Evolutionary conservation across 2,797 vertebrate species (phyloP).

Genomic region (Lacerta agilis): DNA sequence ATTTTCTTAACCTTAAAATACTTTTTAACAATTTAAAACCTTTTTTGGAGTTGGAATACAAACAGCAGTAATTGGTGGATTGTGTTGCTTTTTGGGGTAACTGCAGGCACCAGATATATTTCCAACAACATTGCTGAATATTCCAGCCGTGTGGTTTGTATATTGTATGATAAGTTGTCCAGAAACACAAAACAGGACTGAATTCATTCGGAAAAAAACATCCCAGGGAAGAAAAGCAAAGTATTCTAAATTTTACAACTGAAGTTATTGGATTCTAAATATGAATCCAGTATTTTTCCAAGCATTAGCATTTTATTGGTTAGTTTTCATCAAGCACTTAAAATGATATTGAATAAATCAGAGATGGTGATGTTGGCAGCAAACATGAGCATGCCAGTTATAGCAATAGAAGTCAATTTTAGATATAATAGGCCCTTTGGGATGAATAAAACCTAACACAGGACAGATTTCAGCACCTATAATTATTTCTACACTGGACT

Average conservation of each 20-base stretch:
- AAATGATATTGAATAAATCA: neutral
- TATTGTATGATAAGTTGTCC: slow-evolving; percentile 19
- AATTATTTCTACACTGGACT: neutral
- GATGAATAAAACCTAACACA: neutral
- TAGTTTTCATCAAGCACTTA: neutral
- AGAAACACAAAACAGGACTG: neutral
- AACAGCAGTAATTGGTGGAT: slow-evolving; percentile 18
- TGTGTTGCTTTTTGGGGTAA: slow-evolving; percentile 6
- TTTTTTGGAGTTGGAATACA: slow-evolving; percentile 9
- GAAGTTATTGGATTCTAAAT: slow-evolving; percentile 5
- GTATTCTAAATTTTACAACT: slow-evolving; percentile 1
- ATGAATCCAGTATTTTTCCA: neutral
- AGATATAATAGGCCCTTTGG: neutral
- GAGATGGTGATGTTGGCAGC: neutral
- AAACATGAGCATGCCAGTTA: neutral
- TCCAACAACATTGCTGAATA: slow-evolving; percentile 4
- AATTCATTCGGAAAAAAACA: neutral
- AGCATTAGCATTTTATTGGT: neutral
- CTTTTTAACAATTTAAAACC: slow-evolving; percentile 2
- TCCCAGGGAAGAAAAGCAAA: neutral
- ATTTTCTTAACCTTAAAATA: slow-evolving; percentile 29
- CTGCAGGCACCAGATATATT: slow-evolving; percentile 5
- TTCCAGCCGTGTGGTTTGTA: slow-evolving; percentile 16
- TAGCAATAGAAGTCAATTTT: neutral
- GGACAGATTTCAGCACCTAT: neutral